Percentiles rank a stretch among this genome's conserved stretches.
These are phyloP conservation scores for Pseudochaenichthys georgianus DNA, from an alignment of 2,797 vertebrate species.

Conservation along the genomic window DNA sequence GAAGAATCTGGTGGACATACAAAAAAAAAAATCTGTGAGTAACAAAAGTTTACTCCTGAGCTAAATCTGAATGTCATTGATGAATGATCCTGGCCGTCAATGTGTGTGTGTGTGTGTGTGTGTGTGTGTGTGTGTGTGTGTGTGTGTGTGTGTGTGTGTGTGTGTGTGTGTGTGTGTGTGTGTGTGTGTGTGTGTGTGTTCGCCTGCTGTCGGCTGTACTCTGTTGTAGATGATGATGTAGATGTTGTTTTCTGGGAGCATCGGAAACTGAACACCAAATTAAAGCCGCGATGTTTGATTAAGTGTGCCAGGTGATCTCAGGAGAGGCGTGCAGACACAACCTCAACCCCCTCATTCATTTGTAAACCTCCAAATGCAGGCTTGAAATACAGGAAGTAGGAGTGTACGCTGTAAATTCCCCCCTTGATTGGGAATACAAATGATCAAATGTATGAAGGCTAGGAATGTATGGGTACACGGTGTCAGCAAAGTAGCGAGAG, in stretches of 20 bases:
- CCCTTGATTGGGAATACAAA: slow-evolving; percentile 84
- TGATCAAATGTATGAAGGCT: slow-evolving; percentile 81
- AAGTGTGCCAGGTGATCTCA: slow-evolving; percentile 84
- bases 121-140: slow-evolving; percentile 10
- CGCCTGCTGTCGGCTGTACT: slow-evolving; percentile 54
- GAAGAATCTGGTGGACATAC: slow-evolving; percentile 51
- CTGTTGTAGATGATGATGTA: slow-evolving; percentile 67
- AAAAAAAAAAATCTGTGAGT: slow-evolving; percentile 47
- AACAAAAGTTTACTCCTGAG: slow-evolving; percentile 69
- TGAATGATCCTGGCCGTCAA: slow-evolving; percentile 43
- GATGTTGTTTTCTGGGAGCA: slow-evolving; percentile 79
- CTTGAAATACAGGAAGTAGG: slow-evolving; percentile 83
- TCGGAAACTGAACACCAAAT: slow-evolving; percentile 79
- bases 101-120: slow-evolving; percentile 29
- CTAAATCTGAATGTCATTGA: slow-evolving; percentile 53
- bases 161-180: slow-evolving; percentile 33
- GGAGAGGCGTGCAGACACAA: slow-evolving; percentile 79
- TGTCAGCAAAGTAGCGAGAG: slow-evolving; percentile 78
- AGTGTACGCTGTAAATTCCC: slow-evolving; percentile 77
- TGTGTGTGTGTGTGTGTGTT: slow-evolving; percentile 27
- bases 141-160: no score
- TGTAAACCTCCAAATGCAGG: slow-evolving; percentile 81
- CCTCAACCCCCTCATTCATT: slow-evolving; percentile 83
- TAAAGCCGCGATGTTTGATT: slow-evolving; percentile 83
- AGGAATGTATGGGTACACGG: slow-evolving; percentile 76